Percentiles rank a stretch among this genome's conserved stretches.
Evolutionary conservation across 2,113 vertebrate genomes (phyloP).

Genomic region (Dipodomys stephensi): DNA sequence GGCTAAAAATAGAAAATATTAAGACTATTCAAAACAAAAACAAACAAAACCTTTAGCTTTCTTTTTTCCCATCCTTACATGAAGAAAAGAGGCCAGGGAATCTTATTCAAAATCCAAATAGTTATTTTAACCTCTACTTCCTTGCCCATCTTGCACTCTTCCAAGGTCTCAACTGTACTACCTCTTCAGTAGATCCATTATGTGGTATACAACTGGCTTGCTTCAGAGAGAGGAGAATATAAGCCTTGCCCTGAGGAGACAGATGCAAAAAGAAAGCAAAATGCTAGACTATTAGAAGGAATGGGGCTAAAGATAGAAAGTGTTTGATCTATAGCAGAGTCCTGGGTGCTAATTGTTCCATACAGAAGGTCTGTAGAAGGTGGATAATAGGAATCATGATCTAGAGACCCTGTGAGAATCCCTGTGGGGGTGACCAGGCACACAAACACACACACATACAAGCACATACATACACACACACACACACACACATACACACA

Average conservation of each 20-base stretch:
- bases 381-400: background rate
- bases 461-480: background rate
- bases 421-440: background rate
- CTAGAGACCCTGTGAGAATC: background rate
- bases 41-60: background rate
- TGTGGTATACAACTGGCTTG: background rate
- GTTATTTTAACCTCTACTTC: slow-evolving; percentile 1
- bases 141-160: background rate
- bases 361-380: background rate
- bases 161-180: too few relatives aligned
- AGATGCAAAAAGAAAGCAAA: too few relatives aligned
- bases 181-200: background rate
- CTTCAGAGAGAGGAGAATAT: background rate
- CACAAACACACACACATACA: background rate
- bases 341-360: background rate
- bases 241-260: background rate
- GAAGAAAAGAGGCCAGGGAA: background rate
- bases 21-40: background rate
- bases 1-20: background rate
- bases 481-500: background rate
- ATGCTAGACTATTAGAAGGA: background rate
- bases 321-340: background rate
- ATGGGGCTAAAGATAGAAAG: background rate
- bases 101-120: background rate
- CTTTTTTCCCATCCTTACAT: background rate